Base-by-base conservation (phyloP, 1,140 invertebrate genomes). In the Thalassaphorura encarpata region DNA sequence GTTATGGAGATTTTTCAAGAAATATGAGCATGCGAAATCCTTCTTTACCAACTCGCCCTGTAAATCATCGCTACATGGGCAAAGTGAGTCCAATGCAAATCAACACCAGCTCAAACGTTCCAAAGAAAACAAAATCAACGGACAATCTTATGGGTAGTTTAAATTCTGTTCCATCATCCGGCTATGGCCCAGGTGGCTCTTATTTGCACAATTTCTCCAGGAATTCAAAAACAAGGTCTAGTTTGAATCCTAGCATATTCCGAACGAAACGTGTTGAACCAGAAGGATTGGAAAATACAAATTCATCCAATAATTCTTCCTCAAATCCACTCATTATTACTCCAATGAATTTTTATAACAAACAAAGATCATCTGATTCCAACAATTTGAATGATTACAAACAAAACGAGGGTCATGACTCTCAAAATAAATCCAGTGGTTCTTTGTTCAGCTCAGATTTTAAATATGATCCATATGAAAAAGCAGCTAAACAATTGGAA, bases 401-500 rank as follows among this genome's bases (percentile, higher is more conserved):
- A n/a, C n/a, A n/a, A n/a, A n/a, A n/a, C n/a, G n/a, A n/a, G n/a
- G n/a, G n/a, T n/a, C n/a, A n/a, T n/a, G n/a, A n/a, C n/a, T n/a
- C 11, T 36, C 33, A 36, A 36, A 36, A 36, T 11, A 11, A 36
- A n/a, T 36, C n/a, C 33, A n/a, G 33, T n/a, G n/a, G n/a, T 13
- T n/a, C 51, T 26, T 21, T 56, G 15, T 16, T 53, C 28, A 45
- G 29, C 26, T 58, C 60, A 11, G 64, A 63, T 18, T 36, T 60
- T 18, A 72, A 73, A 21, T 83, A 83, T 69, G 77, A 84, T 69
- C 82, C 82, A 31, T 83, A 81, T 69, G 66, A 79, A 28, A 73
- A 77, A 55, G 82, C 82, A 2, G 80, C 83, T 63, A 75, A 77
- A n/a, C 82, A 84, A 69, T 75, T 84, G 66, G 77, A 80, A 68